Evolutionary conservation across 2,113 vertebrate species (phyloP).

Genomic region (Propithecus coquereli): DNA sequence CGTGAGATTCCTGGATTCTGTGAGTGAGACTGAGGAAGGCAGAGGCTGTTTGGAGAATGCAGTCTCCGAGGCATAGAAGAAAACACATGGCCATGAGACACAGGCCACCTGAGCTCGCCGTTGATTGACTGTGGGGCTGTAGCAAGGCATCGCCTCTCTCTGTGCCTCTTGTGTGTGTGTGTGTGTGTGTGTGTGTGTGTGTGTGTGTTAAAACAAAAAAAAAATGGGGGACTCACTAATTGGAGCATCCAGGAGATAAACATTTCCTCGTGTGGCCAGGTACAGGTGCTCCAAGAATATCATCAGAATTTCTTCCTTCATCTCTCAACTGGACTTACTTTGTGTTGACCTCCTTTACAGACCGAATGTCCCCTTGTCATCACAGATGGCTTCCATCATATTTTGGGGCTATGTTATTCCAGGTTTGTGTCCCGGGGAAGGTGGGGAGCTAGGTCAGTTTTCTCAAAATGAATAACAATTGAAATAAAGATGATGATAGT

Average conservation of each 20-base stretch:
- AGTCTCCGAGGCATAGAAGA: background rate
- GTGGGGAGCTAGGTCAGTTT: background rate
- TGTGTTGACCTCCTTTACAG: background rate
- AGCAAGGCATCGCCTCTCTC: background rate
- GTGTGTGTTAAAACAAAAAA: background rate
- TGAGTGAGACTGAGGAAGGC: background rate
- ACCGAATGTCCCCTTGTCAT: background rate
- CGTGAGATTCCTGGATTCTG: background rate
- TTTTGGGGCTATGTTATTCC: background rate
- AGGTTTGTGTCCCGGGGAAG: background rate
- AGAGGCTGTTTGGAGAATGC: background rate
- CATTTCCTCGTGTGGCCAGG: background rate
- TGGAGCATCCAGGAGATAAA: background rate
- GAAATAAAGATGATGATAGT: background rate
- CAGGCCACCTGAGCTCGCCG: background rate
- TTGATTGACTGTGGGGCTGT: accelerated
- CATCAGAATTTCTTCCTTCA: background rate
- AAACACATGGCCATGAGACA: accelerated
- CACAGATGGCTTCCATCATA: background rate
- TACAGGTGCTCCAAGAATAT: background rate
- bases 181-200: background rate
- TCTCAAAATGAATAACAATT: background rate
- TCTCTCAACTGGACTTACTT: background rate
- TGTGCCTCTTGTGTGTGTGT: background rate
- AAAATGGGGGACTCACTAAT: background rate